Evolutionary conservation across 30 jellyfish, hydroid and myxozoan species (phyloP).

Genomic region (Chrysaora quinquecirrha): DNA sequence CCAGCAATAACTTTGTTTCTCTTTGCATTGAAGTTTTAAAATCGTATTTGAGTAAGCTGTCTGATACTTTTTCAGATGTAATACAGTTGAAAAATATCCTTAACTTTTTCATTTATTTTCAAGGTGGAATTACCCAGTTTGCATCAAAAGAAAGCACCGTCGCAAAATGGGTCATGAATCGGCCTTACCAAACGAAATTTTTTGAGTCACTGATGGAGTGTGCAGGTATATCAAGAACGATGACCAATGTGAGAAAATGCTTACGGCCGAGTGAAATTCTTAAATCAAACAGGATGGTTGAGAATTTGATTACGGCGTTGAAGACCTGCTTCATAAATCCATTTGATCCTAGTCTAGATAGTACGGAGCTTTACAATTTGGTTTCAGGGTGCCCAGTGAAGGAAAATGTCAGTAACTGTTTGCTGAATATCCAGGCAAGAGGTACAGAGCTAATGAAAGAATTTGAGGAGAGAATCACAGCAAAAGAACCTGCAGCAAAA

Average conservation of each 20-base stretch:
- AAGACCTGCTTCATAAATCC: conserved; percentile 25
- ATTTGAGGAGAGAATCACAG: neutral
- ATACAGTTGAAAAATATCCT: too few relatives aligned
- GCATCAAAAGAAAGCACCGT: neutral
- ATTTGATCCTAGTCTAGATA: neutral
- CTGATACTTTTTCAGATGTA: too few relatives aligned
- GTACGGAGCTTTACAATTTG: neutral
- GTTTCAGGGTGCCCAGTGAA: conserved; percentile 16
- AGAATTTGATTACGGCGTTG: neutral
- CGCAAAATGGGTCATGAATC: conserved; percentile 25
- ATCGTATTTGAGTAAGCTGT: too few relatives aligned
- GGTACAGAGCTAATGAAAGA: neutral
- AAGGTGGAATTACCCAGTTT: conserved; percentile 13
- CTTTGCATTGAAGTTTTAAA: too few relatives aligned
- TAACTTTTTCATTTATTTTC: too few relatives aligned
- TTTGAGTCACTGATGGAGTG: neutral
- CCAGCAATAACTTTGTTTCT: too few relatives aligned
- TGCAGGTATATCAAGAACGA: conserved; percentile 2
- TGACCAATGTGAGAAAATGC: conserved; percentile 19
- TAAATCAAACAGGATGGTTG: neutral
- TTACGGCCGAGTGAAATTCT: conserved; percentile 12
- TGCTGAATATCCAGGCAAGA: neutral
- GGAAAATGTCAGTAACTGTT: neutral
- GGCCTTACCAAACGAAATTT: conserved; percentile 23
- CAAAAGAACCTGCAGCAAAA: neutral